Evolutionary conservation across 2,113 vertebrate species (phyloP).

Genomic region (Nymphicus hollandicus): DNA sequence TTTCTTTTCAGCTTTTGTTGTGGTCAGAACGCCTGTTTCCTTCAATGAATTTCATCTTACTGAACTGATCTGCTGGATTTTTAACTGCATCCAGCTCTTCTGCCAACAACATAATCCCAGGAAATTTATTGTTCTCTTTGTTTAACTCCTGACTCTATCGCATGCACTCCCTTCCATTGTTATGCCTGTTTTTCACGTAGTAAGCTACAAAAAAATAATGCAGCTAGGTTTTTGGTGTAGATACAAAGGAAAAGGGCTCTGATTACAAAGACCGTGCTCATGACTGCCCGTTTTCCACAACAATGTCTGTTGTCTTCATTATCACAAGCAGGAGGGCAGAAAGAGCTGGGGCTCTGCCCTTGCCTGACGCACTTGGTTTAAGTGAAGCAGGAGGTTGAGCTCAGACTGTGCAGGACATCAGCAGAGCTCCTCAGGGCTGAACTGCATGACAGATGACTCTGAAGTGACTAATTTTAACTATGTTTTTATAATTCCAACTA

Average conservation of each 20-base stretch:
- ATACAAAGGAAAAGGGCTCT: not conserved
- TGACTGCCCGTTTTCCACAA: not conserved
- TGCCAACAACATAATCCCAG: not conserved
- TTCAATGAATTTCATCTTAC: not conserved
- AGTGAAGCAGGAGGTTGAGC: not conserved
- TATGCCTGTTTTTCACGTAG: not conserved
- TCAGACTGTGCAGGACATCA: not conserved
- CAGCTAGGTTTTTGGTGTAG: not conserved
- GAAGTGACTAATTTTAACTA: not conserved
- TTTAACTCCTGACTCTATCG: not conserved
- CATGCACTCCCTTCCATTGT: not conserved
- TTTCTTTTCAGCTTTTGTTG: slow-evolving; percentile 14
- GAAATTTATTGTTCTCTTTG: not conserved
- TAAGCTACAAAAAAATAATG: not conserved
- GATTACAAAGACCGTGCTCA: not conserved
- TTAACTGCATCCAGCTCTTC: not conserved
- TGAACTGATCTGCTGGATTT: slow-evolving; percentile 12
- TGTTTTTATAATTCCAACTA: not conserved
- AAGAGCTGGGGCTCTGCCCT: not conserved
- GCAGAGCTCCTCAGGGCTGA: not conserved
- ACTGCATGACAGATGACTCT: not conserved
- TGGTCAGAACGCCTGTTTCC: not conserved
- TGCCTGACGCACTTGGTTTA: not conserved
- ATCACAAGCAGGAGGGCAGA: not conserved
- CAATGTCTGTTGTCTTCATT: not conserved